These are phyloP conservation scores for Notolabrus celidotus DNA, from an alignment of 2,797 vertebrate genomes.

Conservation along the genomic window DNA sequence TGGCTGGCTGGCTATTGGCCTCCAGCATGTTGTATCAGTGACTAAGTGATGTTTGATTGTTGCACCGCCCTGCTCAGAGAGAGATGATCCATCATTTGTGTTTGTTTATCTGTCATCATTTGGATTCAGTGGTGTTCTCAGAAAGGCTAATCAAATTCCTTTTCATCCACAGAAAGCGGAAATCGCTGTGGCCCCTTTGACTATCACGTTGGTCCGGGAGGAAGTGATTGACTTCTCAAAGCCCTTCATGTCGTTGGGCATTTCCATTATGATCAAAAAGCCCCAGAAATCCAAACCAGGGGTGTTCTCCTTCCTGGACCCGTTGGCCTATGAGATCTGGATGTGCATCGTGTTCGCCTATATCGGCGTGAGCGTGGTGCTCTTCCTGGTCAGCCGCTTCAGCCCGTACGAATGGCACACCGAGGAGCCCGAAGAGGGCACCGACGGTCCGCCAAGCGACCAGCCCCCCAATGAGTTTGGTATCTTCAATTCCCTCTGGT, in stretches of 20 bases:
- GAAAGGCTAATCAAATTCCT: conserved; percentile 39
- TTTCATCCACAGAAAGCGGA: conserved; percentile 91
- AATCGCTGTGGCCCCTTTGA: conserved; percentile 96
- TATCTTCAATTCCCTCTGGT: conserved; percentile 98
- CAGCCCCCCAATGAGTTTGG: conserved; percentile 98
- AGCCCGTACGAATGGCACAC: conserved; percentile 98
- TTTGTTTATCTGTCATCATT: conserved; percentile 50
- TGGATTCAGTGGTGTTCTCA: conserved; percentile 23
- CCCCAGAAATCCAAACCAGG: conserved; percentile 97
- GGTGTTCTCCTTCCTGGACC: conserved; percentile 97
- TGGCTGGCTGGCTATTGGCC: conserved; percentile 29
- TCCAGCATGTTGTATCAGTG: conserved; percentile 40
- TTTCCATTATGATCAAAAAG: conserved; percentile 99
- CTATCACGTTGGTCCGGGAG: conserved; percentile 97
- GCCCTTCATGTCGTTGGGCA: conserved; percentile 97
- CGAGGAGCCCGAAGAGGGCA: conserved; percentile 95
- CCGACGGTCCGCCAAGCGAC: conserved; percentile 93
- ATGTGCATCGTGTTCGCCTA: conserved; percentile 99
- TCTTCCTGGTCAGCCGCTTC: conserved; percentile 98
- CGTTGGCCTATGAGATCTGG: conserved; percentile 97
- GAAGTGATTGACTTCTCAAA: conserved; percentile 98
- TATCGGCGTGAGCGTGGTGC: conserved; percentile 97
- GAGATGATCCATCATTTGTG: conserved; percentile 53
- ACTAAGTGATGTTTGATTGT: conserved; percentile 59
- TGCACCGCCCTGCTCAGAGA: conserved; percentile 26